Conservation (phyloP, 2,888 invertebrate species). For the Magallana nippona region DNA sequence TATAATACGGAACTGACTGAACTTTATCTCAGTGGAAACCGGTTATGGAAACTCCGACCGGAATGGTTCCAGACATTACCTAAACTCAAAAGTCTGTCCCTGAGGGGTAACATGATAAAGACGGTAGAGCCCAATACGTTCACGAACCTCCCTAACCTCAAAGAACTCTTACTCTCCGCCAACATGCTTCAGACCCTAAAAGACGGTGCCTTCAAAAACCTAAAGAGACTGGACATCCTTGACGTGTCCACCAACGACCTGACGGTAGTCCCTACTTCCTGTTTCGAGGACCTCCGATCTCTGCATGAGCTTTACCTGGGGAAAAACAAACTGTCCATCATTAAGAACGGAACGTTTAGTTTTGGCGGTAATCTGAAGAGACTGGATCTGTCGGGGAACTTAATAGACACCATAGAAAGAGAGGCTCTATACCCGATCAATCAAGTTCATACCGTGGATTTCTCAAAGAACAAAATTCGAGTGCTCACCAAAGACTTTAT, state of each 20-base stretch:
- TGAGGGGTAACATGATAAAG: constrained; percentile 61
- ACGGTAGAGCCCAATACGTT: constrained; percentile 58
- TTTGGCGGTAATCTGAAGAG: constrained; percentile 52
- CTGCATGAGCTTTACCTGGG: constrained; percentile 61
- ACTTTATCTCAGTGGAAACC: constrained; percentile 61
- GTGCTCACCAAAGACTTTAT: constrained; percentile 60
- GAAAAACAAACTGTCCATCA: constrained; percentile 60
- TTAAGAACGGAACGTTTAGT: constrained; percentile 61
- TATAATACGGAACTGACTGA: constrained; percentile 55
- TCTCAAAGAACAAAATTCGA: constrained; percentile 65
- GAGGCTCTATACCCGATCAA: constrained; percentile 56
- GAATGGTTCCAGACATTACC: constrained; percentile 61
- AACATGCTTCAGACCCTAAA: constrained; percentile 61
- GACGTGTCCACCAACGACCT: constrained; percentile 69
- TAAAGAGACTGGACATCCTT: constrained; percentile 57
- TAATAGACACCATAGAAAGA: constrained; percentile 58
- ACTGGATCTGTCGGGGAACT: constrained; percentile 64
- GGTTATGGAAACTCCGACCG: constrained; percentile 57
- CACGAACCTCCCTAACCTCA: constrained; percentile 56
- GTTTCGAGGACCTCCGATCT: constrained; percentile 60
- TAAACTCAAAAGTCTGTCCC: constrained; percentile 58
- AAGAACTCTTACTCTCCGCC: constrained; percentile 60
- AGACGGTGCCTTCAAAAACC: constrained; percentile 83
- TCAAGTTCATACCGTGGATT: constrained; percentile 56
- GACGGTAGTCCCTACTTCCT: constrained; percentile 55